Conservation (phyloP, 2,113 vertebrate genomes). For the Cryptotis parvus region DNA sequence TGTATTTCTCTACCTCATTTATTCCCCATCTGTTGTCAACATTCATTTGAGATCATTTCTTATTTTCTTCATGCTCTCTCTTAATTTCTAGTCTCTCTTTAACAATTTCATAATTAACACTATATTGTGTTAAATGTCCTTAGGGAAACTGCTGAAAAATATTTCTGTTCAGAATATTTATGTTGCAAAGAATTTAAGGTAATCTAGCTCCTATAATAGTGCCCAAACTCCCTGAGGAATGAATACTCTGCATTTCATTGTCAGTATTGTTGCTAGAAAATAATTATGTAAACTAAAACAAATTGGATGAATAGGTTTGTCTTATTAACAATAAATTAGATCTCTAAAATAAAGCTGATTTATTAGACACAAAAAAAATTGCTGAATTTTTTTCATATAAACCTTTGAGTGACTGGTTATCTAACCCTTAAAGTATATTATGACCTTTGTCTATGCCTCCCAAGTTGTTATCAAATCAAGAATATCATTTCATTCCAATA, state of each 20-base stretch:
- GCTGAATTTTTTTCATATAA: too few relatives aligned
- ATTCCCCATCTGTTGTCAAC: conserved; percentile 59
- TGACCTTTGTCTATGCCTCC: background rate
- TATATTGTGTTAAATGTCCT: conserved; percentile 57
- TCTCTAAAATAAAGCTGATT: too few relatives aligned
- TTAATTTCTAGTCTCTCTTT: conserved; percentile 66
- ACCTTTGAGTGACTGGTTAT: background rate
- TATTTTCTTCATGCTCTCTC: conserved; percentile 51
- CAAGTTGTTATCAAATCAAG: background rate
- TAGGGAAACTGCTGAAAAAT: conserved; percentile 61
- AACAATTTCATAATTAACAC: conserved; percentile 67
- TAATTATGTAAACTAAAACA: background rate
- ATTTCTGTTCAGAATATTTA: conserved; percentile 51
- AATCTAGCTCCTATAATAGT: background rate
- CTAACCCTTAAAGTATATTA: background rate
- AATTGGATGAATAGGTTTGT: background rate
- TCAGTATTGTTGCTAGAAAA: background rate
- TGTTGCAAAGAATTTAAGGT: background rate
- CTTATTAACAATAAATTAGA: too few relatives aligned
- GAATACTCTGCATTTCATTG: background rate
- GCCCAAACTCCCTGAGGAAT: background rate
- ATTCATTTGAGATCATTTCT: conserved; percentile 55
- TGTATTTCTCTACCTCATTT: conserved; percentile 50
- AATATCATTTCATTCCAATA: conserved; percentile 23
- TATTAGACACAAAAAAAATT: too few relatives aligned